Percentiles rank a stretch among this genome's conserved stretches.
phyloP scores from a whole-genome alignment of 2,888 invertebrate species.

The Dione vanillae region DNA sequence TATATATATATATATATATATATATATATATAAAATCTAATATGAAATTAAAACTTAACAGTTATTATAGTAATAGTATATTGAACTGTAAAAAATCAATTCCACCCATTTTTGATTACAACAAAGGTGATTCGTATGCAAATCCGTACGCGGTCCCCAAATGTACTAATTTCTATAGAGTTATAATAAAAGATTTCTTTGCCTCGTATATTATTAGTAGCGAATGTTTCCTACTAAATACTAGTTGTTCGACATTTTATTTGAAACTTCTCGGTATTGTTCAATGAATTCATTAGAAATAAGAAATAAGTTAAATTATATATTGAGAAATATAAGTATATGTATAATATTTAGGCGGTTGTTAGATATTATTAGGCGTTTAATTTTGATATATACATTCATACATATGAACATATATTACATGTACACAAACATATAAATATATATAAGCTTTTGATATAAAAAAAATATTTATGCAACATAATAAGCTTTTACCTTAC shows the following conservation, averaged over 20 bases:
- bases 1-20: no score
- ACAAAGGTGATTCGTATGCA: slow-evolving; percentile 33
- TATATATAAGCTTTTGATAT: no score
- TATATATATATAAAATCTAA: no score
- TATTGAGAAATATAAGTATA: neutral
- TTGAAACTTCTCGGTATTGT: slow-evolving; percentile 22
- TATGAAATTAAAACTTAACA: slow-evolving; percentile 2
- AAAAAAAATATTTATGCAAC: no score
- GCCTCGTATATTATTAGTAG: slow-evolving; percentile 21
- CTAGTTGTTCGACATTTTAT: slow-evolving; percentile 12
- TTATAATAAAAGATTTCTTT: slow-evolving; percentile 9
- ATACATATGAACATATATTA: no score
- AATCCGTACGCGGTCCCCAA: slow-evolving; percentile 31
- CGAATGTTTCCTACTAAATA: slow-evolving; percentile 20
- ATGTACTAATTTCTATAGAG: slow-evolving; percentile 23
- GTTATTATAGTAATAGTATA: neutral
- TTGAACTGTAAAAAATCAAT: slow-evolving; percentile 19
- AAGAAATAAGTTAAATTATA: neutral
- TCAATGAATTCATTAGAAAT: slow-evolving; percentile 1
- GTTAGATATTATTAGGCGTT: neutral
- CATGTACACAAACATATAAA: no score
- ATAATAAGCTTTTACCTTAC: no score
- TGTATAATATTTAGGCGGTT: neutral
- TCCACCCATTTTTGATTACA: slow-evolving; percentile 26
- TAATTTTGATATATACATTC: no score